A percentile compares a stretch with the other conserved stretches of the same genome.
Conservation (phyloP, 2,888 invertebrate genomes). For the Heliconius ethilla region DNA sequence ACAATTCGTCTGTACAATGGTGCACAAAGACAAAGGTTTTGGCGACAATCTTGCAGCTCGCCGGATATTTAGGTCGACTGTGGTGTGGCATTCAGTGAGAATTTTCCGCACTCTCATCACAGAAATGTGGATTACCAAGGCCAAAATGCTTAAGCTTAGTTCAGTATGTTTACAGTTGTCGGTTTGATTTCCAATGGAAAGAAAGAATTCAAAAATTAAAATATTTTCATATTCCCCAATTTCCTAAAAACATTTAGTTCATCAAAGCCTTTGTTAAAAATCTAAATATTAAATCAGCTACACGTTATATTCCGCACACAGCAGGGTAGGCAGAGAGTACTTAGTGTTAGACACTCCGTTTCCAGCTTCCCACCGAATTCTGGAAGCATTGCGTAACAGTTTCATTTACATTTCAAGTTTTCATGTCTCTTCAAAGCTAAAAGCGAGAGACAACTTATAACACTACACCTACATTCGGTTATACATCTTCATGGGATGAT, state of each 20-base stretch:
- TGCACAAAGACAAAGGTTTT: slow-evolving; percentile 29
- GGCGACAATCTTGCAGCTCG: slow-evolving; percentile 28
- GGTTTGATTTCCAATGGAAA: neutral
- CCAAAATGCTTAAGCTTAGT: neutral
- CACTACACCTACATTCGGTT: neutral
- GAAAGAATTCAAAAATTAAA: neutral
- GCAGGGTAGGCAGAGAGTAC: no score
- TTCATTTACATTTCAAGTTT: no score
- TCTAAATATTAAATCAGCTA: no score
- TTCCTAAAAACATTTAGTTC: neutral
- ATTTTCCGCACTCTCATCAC: slow-evolving; percentile 10
- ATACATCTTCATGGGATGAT: slow-evolving; percentile 7
- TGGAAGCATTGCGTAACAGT: no score
- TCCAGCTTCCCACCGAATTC: no score
- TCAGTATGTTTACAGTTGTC: neutral
- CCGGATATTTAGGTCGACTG: slow-evolving; percentile 33
- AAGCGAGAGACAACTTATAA: neutral
- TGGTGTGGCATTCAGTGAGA: slow-evolving; percentile 23
- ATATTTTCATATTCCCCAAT: neutral
- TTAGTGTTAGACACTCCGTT: no score
- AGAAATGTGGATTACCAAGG: slow-evolving; percentile 20
- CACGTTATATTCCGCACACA: no score
- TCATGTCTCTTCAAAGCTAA: neutral
- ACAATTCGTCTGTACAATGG: slow-evolving; percentile 21
- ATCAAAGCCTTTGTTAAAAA: neutral